A percentile compares a stretch with the other conserved stretches of the same genome.
These are phyloP conservation scores for Manduca sexta DNA, from an alignment of 1,140 invertebrate species.

Conservation along the genomic window DNA sequence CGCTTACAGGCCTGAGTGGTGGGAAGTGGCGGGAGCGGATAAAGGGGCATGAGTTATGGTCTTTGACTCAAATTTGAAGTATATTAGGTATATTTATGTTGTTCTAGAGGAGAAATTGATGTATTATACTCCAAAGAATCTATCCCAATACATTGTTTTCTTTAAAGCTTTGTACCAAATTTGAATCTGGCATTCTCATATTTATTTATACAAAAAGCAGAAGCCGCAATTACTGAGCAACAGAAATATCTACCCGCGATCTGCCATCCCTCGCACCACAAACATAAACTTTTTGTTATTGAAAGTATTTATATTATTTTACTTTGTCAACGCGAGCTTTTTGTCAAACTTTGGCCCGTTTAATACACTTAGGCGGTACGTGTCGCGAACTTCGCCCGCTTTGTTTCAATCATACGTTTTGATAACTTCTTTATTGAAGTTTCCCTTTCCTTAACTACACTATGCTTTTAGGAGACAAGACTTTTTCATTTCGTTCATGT, in stretches of 20 bases:
- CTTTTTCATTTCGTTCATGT: conserved; percentile 13
- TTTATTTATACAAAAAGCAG: too few relatives aligned
- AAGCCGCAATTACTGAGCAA: too few relatives aligned
- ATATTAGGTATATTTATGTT: too few relatives aligned
- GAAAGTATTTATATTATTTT: conserved; percentile 71
- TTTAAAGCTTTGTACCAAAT: too few relatives aligned
- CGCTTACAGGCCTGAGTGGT: too few relatives aligned
- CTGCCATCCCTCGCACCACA: not conserved
- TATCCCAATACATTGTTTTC: too few relatives aligned
- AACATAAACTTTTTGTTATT: conserved; percentile 63
- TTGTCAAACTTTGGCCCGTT: conserved; percentile 50
- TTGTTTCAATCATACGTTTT: conserved; percentile 63
- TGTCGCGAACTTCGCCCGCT: conserved; percentile 31
- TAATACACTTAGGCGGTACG: conserved; percentile 66
- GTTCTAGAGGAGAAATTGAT: too few relatives aligned
- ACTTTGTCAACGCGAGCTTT: conserved; percentile 51
- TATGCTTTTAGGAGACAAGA: conserved; percentile 20
- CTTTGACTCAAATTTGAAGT: too few relatives aligned
- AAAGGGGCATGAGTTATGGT: too few relatives aligned
- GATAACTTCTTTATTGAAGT: conserved; percentile 34
- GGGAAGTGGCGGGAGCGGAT: too few relatives aligned
- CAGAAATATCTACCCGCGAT: not conserved
- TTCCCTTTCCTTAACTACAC: conserved; percentile 33
- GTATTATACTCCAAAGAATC: too few relatives aligned
- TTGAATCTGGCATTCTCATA: too few relatives aligned